Conservation (phyloP, 2,113 vertebrate species). For the Mastomys coucha region DNA sequence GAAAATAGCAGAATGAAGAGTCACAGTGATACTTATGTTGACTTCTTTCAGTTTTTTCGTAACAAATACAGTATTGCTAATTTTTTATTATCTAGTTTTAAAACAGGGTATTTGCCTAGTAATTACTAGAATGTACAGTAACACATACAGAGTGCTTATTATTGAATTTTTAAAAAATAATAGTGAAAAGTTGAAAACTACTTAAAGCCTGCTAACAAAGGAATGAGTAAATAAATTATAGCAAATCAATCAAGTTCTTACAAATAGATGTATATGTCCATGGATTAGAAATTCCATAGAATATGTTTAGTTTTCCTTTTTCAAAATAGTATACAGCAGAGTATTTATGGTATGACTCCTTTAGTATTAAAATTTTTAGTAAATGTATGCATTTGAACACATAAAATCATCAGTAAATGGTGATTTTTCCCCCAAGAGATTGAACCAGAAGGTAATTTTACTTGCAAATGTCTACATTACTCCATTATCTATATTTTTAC, state of each 20-base stretch:
- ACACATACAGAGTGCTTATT: neutral
- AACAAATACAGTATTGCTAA: constrained; percentile 46
- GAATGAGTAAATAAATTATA: constrained; percentile 17
- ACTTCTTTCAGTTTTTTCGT: neutral
- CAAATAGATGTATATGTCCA: neutral
- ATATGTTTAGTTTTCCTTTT: neutral
- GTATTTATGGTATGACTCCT: neutral
- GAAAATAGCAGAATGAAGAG: constrained; percentile 37
- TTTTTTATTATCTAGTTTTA: neutral
- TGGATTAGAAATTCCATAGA: neutral
- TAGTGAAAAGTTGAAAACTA: constrained; percentile 41
- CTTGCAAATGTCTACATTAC: constrained; percentile 12
- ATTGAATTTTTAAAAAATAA: neutral
- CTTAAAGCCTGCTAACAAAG: neutral
- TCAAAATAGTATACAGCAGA: neutral
- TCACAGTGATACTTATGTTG: neutral
- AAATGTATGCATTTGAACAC: neutral
- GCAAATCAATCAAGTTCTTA: neutral
- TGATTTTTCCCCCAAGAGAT: neutral
- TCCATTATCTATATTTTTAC: constrained; percentile 27
- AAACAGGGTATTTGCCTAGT: neutral
- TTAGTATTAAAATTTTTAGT: neutral
- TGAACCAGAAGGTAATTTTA: constrained; percentile 34
- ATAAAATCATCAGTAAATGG: neutral
- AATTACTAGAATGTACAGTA: constrained; percentile 33